Percentiles rank a stretch among this genome's conserved stretches.
phyloP scores from a whole-genome alignment of 2,797 vertebrate species.

The Numenius phaeopus region DNA sequence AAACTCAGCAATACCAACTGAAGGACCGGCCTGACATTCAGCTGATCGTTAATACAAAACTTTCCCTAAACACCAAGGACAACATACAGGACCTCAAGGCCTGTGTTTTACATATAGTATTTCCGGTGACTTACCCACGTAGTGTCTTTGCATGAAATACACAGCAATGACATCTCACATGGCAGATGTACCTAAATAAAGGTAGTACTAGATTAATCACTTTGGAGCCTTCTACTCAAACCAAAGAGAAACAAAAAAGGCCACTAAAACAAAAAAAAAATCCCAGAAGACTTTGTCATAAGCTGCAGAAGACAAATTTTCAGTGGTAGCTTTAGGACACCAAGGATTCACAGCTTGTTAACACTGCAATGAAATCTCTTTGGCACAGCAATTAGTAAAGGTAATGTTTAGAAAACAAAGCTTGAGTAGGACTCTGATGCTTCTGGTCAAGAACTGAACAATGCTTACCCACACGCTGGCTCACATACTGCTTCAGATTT shows the following conservation, averaged over 20 bases:
- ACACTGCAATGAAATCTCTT: not conserved
- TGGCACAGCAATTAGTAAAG: not conserved
- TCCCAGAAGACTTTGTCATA: conserved; percentile 64
- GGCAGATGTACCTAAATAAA: not conserved
- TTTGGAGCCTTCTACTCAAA: not conserved
- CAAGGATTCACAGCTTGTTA: not conserved
- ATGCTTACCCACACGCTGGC: not conserved
- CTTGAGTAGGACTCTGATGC: not conserved
- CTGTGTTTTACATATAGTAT: not conserved
- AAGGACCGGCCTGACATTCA: not conserved
- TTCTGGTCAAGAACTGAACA: not conserved
- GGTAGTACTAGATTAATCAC: not conserved
- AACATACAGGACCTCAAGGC: not conserved
- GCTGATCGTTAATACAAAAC: not conserved
- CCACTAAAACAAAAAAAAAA: conserved; percentile 79
- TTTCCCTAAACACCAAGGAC: not conserved
- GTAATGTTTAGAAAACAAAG: not conserved
- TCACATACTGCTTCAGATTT: not conserved
- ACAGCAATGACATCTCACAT: not conserved
- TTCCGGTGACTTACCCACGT: not conserved
- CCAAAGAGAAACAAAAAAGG: conserved; percentile 65
- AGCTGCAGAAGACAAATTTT: conserved; percentile 75
- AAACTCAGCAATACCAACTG: not conserved
- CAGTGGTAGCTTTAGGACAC: conserved; percentile 43
- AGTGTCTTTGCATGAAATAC: not conserved